phyloP scores from a whole-genome alignment of 2,888 invertebrate species.

The Melinaea marsaeus region DNA sequence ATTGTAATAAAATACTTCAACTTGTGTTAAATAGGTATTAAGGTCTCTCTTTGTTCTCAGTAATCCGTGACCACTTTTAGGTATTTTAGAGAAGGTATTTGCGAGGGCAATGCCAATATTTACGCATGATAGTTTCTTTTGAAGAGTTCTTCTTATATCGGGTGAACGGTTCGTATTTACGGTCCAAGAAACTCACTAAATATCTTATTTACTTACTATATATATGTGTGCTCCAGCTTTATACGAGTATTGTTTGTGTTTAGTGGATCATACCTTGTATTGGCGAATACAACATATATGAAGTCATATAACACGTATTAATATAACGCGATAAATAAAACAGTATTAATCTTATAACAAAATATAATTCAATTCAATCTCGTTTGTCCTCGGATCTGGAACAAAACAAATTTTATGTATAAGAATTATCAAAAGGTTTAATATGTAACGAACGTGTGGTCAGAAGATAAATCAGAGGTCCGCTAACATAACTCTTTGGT shows the following conservation, averaged over 20 bases:
- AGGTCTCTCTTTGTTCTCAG: slow-evolving; percentile 16
- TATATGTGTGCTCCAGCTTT: slow-evolving; percentile 21
- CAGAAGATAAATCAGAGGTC: slow-evolving; percentile 66
- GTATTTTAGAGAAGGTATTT: slow-evolving; percentile 29
- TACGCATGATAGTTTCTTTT: slow-evolving; percentile 44
- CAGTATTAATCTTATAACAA: no score
- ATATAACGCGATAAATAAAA: slow-evolving; percentile 3
- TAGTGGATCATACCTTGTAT: slow-evolving; percentile 16
- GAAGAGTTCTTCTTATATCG: slow-evolving; percentile 37
- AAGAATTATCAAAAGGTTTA: slow-evolving; percentile 29
- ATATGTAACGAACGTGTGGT: slow-evolving; percentile 52
- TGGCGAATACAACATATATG: background rate
- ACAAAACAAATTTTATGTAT: slow-evolving; percentile 38
- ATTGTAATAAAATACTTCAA: no score
- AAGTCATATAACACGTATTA: slow-evolving; percentile 19
- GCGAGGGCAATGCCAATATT: slow-evolving; percentile 40
- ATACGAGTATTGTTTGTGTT: slow-evolving; percentile 20
- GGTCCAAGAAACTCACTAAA: slow-evolving; percentile 40
- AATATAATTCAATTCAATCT: no score
- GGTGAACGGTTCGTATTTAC: slow-evolving; percentile 35
- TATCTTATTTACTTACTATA: slow-evolving; percentile 34
- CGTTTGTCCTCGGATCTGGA: slow-evolving; percentile 20
- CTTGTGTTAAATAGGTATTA: slow-evolving; percentile 8
- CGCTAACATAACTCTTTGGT: slow-evolving; percentile 67
- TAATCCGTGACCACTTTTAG: slow-evolving; percentile 18